A percentile compares a stretch with the other conserved stretches of the same genome.
These are phyloP conservation scores for Proteles cristata DNA, from an alignment of 2,113 vertebrate species.

Conservation along the genomic window DNA sequence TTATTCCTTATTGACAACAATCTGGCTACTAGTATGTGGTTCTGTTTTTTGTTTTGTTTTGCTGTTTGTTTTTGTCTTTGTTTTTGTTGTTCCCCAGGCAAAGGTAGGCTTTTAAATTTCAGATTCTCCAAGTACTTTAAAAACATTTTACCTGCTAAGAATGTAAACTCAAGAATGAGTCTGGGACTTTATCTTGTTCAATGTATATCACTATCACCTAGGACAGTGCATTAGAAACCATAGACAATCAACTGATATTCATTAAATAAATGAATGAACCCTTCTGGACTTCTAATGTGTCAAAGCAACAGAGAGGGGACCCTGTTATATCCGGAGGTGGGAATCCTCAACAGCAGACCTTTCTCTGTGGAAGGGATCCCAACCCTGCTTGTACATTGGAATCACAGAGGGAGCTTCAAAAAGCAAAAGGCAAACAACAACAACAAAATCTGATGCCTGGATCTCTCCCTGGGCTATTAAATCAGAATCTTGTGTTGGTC, in stretches of 20 bases:
- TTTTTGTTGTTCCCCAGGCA: not conserved
- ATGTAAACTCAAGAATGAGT: not conserved
- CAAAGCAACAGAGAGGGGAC: not conserved
- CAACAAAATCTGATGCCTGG: not conserved
- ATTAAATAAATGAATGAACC: not conserved
- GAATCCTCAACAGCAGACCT: not conserved
- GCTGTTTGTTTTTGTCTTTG: not conserved
- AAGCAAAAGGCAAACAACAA: not conserved
- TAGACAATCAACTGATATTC: not conserved
- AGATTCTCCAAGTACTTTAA: not conserved
- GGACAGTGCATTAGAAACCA: not conserved
- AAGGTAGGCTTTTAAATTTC: not conserved
- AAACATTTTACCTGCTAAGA: not conserved
- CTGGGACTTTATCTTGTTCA: not conserved
- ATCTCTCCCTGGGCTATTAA: not conserved
- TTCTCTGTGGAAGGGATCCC: not conserved
- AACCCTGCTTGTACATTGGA: not conserved
- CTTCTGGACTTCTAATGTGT: not conserved
- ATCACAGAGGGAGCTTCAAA: not conserved
- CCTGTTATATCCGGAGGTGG: not conserved
- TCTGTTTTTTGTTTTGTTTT: not conserved
- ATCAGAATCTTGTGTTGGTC: not conserved
- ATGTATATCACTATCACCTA: not conserved
- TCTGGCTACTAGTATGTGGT: not conserved
- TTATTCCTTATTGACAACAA: not conserved